Percentiles rank a stretch among this genome's conserved stretches.
phyloP scores from a whole-genome alignment of 2,797 vertebrate species.

The Clarias laeviceps region DNA sequence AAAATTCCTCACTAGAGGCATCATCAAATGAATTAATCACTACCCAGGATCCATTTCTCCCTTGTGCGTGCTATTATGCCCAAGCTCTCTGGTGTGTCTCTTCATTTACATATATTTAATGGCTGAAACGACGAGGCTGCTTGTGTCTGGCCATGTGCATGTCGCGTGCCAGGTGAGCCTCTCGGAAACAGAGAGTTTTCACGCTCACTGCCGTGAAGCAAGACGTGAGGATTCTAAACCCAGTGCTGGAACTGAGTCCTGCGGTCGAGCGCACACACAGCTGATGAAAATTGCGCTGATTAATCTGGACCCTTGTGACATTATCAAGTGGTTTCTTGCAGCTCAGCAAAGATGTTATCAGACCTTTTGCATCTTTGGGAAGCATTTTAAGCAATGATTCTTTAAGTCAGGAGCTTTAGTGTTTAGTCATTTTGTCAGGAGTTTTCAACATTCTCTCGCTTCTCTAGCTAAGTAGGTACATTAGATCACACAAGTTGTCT shows the following conservation, averaged over 20 bases:
- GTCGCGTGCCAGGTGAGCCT: slow-evolving; percentile 92
- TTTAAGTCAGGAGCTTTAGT: slow-evolving; percentile 1
- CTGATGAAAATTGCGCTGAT: slow-evolving; percentile 26
- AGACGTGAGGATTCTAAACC: neutral
- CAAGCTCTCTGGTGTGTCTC: slow-evolving; percentile 96
- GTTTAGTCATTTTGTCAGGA: slow-evolving; percentile 18
- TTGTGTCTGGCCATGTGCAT: slow-evolving; percentile 91
- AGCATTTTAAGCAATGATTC: slow-evolving; percentile 8
- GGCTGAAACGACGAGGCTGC: slow-evolving; percentile 92
- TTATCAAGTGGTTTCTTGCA: slow-evolving; percentile 37
- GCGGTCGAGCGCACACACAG: neutral
- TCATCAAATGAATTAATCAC: slow-evolving; percentile 99
- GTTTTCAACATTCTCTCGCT: neutral
- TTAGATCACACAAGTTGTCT: neutral
- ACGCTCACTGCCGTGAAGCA: neutral
- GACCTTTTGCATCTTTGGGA: slow-evolving; percentile 15
- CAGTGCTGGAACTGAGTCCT: neutral
- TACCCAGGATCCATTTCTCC: slow-evolving; percentile 99
- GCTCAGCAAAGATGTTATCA: slow-evolving; percentile 29
- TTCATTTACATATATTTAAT: slow-evolving; percentile 99
- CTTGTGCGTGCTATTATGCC: slow-evolving; percentile 97
- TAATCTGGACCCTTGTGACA: slow-evolving; percentile 34
- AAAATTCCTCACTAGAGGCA: slow-evolving; percentile 99
- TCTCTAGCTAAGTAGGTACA: slow-evolving; percentile 2
- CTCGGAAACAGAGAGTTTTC: slow-evolving; percentile 11